phyloP scores from a whole-genome alignment of 2,888 invertebrate genomes.

The Melanophora roralis region DNA sequence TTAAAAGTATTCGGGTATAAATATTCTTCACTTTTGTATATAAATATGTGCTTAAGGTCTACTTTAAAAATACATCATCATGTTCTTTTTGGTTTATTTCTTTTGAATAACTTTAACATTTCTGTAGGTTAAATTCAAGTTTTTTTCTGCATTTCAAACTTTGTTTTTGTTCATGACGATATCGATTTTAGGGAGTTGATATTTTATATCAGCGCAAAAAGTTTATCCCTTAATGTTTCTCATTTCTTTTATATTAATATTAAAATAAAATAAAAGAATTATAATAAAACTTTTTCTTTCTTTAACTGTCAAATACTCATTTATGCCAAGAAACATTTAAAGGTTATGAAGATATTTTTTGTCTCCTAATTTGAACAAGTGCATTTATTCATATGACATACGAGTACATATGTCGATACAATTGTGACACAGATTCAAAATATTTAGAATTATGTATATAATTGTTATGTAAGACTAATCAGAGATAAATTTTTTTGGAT shows the following conservation, averaged over 20 bases:
- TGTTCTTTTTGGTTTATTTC: constrained; percentile 17
- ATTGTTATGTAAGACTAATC: not conserved
- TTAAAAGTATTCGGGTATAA: constrained; percentile 10
- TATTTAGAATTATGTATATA: not conserved
- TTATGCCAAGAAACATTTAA: not conserved
- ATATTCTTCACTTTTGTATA: not conserved
- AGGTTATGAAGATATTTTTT: constrained; percentile 4
- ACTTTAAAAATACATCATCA: constrained; percentile 42
- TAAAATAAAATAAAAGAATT: not conserved
- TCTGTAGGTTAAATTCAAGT: constrained; percentile 31
- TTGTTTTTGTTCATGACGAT: too few species aligned
- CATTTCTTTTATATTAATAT: not conserved
- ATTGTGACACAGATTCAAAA: constrained; percentile 57
- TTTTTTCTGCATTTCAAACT: not conserved
- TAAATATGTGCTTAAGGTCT: constrained; percentile 31
- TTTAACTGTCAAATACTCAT: constrained; percentile 4
- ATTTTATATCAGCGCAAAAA: constrained; percentile 50
- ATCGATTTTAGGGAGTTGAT: constrained; percentile 45
- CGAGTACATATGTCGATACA: too few species aligned
- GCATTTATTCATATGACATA: constrained; percentile 40
- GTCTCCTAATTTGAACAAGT: constrained; percentile 6
- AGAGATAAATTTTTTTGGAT: too few species aligned
- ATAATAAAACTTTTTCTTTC: not conserved
- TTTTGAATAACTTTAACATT: constrained; percentile 11
- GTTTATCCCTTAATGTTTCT: constrained; percentile 34